These are phyloP conservation scores for Acanthosepion pharaonis DNA, from an alignment of 2,888 invertebrate species.

Conservation along the genomic window DNA sequence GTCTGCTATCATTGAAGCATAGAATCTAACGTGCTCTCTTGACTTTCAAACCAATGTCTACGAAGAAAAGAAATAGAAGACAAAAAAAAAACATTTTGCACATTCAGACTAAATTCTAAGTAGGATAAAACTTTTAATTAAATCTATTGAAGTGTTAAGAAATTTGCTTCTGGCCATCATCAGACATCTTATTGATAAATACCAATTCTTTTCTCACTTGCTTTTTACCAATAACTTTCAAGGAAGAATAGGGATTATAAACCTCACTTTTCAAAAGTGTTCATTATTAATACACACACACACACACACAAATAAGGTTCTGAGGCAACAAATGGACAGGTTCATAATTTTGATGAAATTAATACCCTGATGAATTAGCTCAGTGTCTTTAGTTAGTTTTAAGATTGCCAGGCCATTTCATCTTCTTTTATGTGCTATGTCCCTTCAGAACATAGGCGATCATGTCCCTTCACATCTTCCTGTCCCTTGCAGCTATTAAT, in stretches of 20 bases:
- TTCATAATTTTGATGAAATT: not conserved
- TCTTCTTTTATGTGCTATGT: too few relatives aligned
- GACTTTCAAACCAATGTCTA: not conserved
- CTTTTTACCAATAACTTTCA: not conserved
- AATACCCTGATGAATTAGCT: not conserved
- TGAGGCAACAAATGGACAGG: not conserved
- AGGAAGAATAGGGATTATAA: not conserved
- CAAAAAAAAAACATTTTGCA: not conserved
- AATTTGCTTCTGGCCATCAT: not conserved
- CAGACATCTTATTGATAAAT: not conserved
- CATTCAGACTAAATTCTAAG: not conserved
- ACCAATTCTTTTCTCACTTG: not conserved
- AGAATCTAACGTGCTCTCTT: not conserved
- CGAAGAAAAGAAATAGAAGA: not conserved
- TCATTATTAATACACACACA: not conserved
- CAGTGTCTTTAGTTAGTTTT: too few relatives aligned
- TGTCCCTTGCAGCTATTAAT: too few relatives aligned
- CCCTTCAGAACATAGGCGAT: too few relatives aligned
- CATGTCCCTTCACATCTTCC: too few relatives aligned
- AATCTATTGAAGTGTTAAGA: conserved; percentile 4
- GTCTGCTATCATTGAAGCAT: not conserved
- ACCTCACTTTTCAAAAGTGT: not conserved
- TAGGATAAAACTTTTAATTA: not conserved
- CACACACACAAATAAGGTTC: not conserved
- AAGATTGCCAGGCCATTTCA: too few relatives aligned